A percentile compares a stretch with the other conserved stretches of the same genome.
These are phyloP conservation scores for Typhlichthys eigenmanni DNA, from an alignment of 2,797 vertebrate species.

Conservation along the genomic window DNA sequence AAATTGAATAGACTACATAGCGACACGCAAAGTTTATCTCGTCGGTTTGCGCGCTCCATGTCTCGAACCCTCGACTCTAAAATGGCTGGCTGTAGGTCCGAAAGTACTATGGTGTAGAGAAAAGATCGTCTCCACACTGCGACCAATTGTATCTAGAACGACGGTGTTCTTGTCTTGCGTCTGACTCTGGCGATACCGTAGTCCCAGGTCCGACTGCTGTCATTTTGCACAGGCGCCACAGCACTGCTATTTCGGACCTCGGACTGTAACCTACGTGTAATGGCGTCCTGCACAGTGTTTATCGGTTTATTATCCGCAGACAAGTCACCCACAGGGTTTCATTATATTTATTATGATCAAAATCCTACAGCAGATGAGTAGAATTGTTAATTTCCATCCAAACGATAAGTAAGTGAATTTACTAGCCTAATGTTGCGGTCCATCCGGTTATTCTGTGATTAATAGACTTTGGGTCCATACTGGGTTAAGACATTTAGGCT, in stretches of 20 bases:
- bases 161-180: conserved; percentile 18
- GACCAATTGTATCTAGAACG: conserved; percentile 33
- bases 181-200: conserved; percentile 24
- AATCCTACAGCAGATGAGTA: background rate
- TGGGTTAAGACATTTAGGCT: too few relatives aligned
- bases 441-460: too few relatives aligned
- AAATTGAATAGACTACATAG: conserved; percentile 20
- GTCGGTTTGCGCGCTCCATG: conserved; percentile 59
- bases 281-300: conserved; percentile 74
- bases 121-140: conserved; percentile 33
- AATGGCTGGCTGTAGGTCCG: conserved; percentile 85
- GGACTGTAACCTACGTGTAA: conserved; percentile 72
- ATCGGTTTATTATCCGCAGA: conserved; percentile 33
- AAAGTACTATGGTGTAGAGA: conserved; percentile 48
- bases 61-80: conserved; percentile 83
- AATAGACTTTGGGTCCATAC: too few relatives aligned
- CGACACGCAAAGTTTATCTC: conserved; percentile 68
- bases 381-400: too few relatives aligned
- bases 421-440: too few relatives aligned
- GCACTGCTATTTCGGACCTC: conserved; percentile 68
- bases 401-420: background rate
- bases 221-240: conserved; percentile 50
- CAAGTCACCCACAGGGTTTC: background rate
- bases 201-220: conserved; percentile 75
- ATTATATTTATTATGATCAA: background rate